Conservation (phyloP, 1,140 invertebrate species). For the Sycophaga agraensis region DNA sequence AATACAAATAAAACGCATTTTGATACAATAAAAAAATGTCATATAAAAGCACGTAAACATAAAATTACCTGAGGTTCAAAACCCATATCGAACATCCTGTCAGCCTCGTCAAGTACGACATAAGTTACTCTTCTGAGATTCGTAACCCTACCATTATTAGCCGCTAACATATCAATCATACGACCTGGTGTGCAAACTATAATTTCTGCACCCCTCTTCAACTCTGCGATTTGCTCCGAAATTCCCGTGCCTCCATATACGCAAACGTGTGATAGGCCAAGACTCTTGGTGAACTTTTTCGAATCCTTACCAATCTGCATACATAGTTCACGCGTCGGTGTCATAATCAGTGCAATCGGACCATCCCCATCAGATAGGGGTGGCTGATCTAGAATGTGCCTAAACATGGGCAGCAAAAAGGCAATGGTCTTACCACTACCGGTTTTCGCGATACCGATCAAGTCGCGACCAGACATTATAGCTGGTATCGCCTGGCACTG, state of each 20-base stretch:
- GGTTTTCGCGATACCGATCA: constrained; percentile 99
- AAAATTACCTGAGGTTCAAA: constrained; percentile 88
- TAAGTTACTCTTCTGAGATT: constrained; percentile 95
- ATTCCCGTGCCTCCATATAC: constrained; percentile 99
- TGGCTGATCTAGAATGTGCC: constrained; percentile 95
- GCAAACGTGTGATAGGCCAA: constrained; percentile 87
- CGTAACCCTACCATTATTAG: constrained; percentile 95
- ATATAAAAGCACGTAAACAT: not conserved
- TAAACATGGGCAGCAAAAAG: constrained; percentile 97
- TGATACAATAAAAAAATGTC: not conserved
- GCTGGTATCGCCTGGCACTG: constrained; percentile 97
- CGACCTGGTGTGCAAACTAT: constrained; percentile 98
- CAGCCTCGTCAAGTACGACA: constrained; percentile 97
- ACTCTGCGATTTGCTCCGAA: constrained; percentile 95
- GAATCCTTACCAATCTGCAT: constrained; percentile 99
- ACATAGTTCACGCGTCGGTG: constrained; percentile 96
- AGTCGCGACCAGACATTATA: constrained; percentile 96
- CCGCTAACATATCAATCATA: constrained; percentile 99
- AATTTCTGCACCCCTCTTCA: constrained; percentile 97
- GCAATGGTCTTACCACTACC: constrained; percentile 98
- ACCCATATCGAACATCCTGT: constrained; percentile 99
- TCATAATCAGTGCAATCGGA: constrained; percentile 96
- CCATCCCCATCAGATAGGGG: constrained; percentile 93
- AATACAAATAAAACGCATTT: too few species aligned
- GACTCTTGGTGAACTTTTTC: constrained; percentile 90